Base-by-base conservation (phyloP, 2,113 vertebrate species). In the Bufo bufo region DNA sequence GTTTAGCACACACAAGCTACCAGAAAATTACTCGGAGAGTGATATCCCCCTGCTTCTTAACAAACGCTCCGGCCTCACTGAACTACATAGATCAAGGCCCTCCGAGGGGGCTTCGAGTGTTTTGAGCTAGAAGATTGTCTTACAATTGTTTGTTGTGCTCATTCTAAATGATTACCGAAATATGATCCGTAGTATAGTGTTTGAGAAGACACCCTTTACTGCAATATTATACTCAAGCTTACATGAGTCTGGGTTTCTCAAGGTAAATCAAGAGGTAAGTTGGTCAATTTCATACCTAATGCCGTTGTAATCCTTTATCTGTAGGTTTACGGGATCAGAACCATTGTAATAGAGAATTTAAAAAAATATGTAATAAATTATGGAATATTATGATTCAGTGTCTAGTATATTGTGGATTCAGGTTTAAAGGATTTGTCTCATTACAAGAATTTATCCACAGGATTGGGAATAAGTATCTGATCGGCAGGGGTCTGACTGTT, bases 11-110 rank as follows among this genome's bases (percentile, higher is more conserved):
- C 79, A 88, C 6, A 0, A 3, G 86, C 91, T 93, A 78, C 93
- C 47, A 85, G 93, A 91, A 91, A 92, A 93, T 91, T 90, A 90
- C 93, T 92, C 83, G 13, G n/a, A 72, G 91, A 93, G 89, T 19
- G 56, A 80, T 47, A 89, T 71, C 87, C 33, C 91, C 91, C 89
- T 90, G 89, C 85, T 17, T 89, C 6, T 12, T 86, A 88, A 91
- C 91, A 85, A 87, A 88, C 17, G 83, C 90, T 90, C 85, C 13
- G n/a, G 90, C 58, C 77, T 72, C 58, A 50, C 72, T 75, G 45
- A 49, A 75, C 6, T 75, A 14, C 50, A 50, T 49, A 75, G 45
- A 75, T 75, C 72, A 75, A 23, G 72, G 45, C 72, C 72, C 72
- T 19, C 47, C 16, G 16, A 75, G 45, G 61, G 78, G 59, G 43